Conservation (phyloP, 1,140 invertebrate species). For the Dendroctonus valens region DNA sequence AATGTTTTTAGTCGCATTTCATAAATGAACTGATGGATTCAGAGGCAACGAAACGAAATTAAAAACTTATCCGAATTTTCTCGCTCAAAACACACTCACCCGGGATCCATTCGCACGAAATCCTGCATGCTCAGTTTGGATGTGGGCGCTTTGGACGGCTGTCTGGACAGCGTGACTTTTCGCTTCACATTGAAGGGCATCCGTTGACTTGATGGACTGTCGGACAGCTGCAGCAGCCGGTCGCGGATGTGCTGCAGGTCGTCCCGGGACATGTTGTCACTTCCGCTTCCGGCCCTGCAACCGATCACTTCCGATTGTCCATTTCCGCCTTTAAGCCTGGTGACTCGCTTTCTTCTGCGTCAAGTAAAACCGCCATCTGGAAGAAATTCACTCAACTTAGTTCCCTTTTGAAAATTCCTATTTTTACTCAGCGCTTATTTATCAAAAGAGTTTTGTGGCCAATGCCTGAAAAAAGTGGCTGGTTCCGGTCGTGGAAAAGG, state of each 20-base stretch:
- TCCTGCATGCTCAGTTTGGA: constrained; percentile 48
- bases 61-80: no score
- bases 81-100: constrained; percentile 16
- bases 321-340: not conserved
- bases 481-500: no score
- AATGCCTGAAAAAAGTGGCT: no score
- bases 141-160: constrained; percentile 31
- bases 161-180: constrained; percentile 37
- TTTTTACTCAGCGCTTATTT: no score
- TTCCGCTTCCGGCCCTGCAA: constrained; percentile 19
- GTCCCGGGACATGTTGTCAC: constrained; percentile 42
- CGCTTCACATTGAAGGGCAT: constrained; percentile 45
- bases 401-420: no score
- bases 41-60: no score
- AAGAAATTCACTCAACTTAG: no score
- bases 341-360: no score
- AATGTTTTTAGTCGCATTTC: no score
- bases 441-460: no score
- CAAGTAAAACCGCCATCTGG: no score
- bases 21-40: no score
- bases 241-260: constrained; percentile 44
- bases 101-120: constrained; percentile 49
- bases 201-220: constrained; percentile 39
- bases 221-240: constrained; percentile 44
- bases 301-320: constrained; percentile 5